phyloP scores from a whole-genome alignment of 2,797 vertebrate species.

The Artibeus jamaicensis region DNA sequence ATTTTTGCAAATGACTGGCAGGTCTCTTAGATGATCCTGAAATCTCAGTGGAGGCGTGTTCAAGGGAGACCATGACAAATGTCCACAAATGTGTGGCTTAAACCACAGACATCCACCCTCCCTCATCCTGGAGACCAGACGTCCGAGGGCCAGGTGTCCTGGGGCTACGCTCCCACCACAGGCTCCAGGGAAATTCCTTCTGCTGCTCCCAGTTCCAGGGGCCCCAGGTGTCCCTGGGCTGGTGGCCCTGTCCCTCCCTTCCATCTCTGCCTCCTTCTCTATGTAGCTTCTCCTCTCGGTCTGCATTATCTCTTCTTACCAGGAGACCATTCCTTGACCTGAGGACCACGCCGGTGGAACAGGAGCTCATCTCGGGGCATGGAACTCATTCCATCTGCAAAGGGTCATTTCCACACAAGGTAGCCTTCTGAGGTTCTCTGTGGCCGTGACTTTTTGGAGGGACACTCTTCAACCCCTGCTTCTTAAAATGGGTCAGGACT shows the following conservation, averaged over 20 bases:
- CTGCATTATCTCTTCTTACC: no score
- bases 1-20: not conserved
- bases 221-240: fast-evolving
- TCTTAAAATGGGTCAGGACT: not conserved
- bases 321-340: not conserved
- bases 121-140: no score
- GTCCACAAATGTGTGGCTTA: not conserved
- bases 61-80: no score
- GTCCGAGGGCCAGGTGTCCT: no score
- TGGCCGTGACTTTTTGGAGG: no score
- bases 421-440: not conserved
- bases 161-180: no score
- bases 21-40: not conserved
- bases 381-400: no score
- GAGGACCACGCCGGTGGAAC: fast-evolving
- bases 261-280: no score
- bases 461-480: fast-evolving
- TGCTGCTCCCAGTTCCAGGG: not conserved
- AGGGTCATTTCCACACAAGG: not conserved
- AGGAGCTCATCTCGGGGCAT: fast-evolving
- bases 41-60: not conserved
- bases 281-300: not conserved
- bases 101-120: no score
- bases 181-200: fast-evolving
- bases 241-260: no score